Evolutionary conservation across 2,888 invertebrate genomes (phyloP).

Genomic region (Psylliodes chrysocephalus): DNA sequence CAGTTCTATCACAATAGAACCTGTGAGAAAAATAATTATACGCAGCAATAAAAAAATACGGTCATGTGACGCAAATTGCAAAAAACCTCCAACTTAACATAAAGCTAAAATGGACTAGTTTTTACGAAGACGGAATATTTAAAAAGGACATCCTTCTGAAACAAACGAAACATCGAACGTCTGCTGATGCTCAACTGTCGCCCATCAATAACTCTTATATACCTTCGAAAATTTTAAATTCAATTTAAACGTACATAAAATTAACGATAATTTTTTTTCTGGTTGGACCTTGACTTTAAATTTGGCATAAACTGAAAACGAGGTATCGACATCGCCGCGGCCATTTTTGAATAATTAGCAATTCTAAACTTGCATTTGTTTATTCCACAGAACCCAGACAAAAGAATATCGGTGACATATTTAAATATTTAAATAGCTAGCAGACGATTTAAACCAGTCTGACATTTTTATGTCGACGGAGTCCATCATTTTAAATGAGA

Average conservation of each 20-base stretch:
- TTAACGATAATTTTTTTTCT: slow-evolving; percentile 56
- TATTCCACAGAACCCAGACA: slow-evolving; percentile 58
- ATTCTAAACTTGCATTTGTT: slow-evolving; percentile 63
- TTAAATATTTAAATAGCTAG: slow-evolving; percentile 62
- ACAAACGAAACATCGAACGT: slow-evolving; percentile 52
- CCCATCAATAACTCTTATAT: slow-evolving; percentile 60
- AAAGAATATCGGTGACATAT: slow-evolving; percentile 61
- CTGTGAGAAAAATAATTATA: slow-evolving; percentile 45
- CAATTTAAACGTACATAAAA: slow-evolving; percentile 50
- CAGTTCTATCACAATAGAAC: slow-evolving; percentile 43
- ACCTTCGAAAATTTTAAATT: slow-evolving; percentile 50
- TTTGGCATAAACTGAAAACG: slow-evolving; percentile 45
- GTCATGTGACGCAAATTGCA: slow-evolving; percentile 33
- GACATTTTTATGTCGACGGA: slow-evolving; percentile 50
- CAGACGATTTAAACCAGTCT: slow-evolving; percentile 55
- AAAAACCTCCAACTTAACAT: slow-evolving; percentile 40
- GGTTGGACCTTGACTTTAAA: slow-evolving; percentile 44
- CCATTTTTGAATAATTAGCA: slow-evolving; percentile 59
- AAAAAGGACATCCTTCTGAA: slow-evolving; percentile 49
- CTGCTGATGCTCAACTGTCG: slow-evolving; percentile 62
- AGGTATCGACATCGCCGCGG: slow-evolving; percentile 38
- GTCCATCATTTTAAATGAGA: slow-evolving; percentile 47
- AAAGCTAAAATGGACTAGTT: slow-evolving; percentile 46
- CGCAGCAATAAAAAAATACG: slow-evolving; percentile 38
- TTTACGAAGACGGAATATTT: slow-evolving; percentile 37